These are phyloP conservation scores for Fukomys damarensis DNA, from an alignment of 2,113 vertebrate species.

Conservation along the genomic window DNA sequence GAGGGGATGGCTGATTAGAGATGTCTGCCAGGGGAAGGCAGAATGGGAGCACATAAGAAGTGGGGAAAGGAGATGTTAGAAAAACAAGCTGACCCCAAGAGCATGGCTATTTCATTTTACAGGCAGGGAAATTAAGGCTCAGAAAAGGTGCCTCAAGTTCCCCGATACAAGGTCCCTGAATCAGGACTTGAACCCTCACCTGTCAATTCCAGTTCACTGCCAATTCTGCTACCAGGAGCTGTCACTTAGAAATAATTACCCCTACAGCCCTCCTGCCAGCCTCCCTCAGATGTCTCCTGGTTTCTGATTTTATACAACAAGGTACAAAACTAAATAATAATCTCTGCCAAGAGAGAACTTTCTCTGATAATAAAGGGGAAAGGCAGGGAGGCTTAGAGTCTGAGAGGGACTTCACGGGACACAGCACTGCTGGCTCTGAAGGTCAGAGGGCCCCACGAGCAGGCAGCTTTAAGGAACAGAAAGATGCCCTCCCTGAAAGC, in stretches of 20 bases:
- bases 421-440: neutral
- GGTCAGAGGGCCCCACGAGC: neutral
- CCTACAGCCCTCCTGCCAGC: conserved; percentile 22
- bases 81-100: neutral
- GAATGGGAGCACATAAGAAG: neutral
- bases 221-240: conserved; percentile 30
- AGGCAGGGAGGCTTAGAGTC: neutral
- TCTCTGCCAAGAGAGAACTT: conserved; percentile 7
- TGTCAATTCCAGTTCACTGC: neutral
- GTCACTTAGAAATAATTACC: conserved; percentile 54
- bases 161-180: neutral
- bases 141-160: neutral
- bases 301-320: conserved; percentile 30
- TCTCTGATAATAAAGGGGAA: neutral
- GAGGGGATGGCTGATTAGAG: neutral
- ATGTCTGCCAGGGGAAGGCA: conserved; percentile 16
- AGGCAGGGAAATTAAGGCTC: neutral
- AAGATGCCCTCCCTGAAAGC: neutral
- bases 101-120: neutral
- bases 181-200: neutral
- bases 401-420: fast-evolving
- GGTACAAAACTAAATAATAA: neutral
- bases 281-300: neutral
- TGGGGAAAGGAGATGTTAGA: fast-evolving
- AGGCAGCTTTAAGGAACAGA: neutral